Evolutionary conservation across 2,888 invertebrate species (phyloP).

Genomic region (Brachypterus glaber): DNA sequence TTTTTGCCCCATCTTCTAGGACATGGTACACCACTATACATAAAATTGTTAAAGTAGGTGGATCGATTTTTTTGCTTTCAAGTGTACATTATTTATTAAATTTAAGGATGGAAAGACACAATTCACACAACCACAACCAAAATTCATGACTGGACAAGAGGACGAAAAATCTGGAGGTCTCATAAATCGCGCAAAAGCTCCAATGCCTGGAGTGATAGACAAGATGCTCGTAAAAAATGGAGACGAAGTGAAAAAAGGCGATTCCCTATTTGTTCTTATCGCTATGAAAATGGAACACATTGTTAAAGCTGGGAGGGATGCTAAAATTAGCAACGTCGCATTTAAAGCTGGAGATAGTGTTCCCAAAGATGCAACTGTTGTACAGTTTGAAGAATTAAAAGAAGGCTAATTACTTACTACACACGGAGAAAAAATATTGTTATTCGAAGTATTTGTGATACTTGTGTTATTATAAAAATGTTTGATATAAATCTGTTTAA

Average conservation of each 20-base stretch:
- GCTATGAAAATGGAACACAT: slow-evolving; percentile 99
- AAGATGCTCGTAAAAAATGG: slow-evolving; percentile 77
- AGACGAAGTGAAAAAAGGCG: slow-evolving; percentile 74
- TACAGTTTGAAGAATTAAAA: slow-evolving; percentile 50
- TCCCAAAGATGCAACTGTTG: slow-evolving; percentile 59
- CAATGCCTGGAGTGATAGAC: slow-evolving; percentile 95
- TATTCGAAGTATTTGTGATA: no score
- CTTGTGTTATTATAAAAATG: no score
- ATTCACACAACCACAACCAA: slow-evolving; percentile 52
- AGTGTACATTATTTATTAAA: no score
- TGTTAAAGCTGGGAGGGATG: slow-evolving; percentile 73
- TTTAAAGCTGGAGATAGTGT: slow-evolving; percentile 75
- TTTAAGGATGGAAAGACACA: slow-evolving; percentile 59
- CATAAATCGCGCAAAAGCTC: slow-evolving; percentile 63
- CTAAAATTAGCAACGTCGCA: slow-evolving; percentile 60
- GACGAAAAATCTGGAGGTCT: slow-evolving; percentile 24
- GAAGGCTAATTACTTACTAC: no score
- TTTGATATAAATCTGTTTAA: no score
- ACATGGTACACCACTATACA: slow-evolving; percentile 5
- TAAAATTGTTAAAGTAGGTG: no score
- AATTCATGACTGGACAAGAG: slow-evolving; percentile 44
- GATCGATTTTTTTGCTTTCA: no score
- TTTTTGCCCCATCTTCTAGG: no score
- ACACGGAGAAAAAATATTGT: no score
- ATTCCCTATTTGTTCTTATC: slow-evolving; percentile 85